Percentiles rank a stretch among this genome's conserved stretches.
Evolutionary conservation across 2,113 vertebrate genomes (phyloP).

Genomic region (Pyxicephalus adspersus): DNA sequence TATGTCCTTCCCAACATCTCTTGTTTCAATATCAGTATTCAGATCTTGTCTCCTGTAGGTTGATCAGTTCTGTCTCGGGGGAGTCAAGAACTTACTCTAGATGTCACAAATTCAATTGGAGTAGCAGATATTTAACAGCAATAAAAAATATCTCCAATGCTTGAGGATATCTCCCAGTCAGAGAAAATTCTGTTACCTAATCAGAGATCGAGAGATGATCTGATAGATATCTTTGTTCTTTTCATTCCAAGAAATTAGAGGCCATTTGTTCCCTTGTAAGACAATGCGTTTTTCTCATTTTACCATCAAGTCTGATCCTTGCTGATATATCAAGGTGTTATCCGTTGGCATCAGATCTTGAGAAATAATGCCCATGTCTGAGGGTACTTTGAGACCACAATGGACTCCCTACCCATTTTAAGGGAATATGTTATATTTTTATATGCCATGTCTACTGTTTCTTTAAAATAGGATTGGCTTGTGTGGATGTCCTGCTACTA

Average conservation of each 20-base stretch:
- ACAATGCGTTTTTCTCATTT: conserved; percentile 19
- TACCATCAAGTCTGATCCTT: background rate
- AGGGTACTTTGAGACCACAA: no score
- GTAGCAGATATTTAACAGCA: conserved; percentile 53
- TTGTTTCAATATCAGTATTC: conserved; percentile 41
- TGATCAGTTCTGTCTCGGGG: conserved; percentile 54
- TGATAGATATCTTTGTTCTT: conserved; percentile 52
- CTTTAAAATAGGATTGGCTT: no score
- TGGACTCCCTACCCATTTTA: no score
- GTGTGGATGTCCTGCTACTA: no score
- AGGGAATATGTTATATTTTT: no score
- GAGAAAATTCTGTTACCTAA: conserved; percentile 52
- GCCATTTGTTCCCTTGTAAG: conserved; percentile 26
- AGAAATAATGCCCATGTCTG: no score
- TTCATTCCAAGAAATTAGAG: conserved; percentile 37
- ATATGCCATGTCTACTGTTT: no score
- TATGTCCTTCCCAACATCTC: conserved; percentile 11
- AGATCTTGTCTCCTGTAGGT: conserved; percentile 41
- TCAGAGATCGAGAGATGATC: conserved; percentile 53
- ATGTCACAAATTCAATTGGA: conserved; percentile 54
- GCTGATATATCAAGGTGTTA: background rate
- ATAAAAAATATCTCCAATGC: conserved; percentile 53
- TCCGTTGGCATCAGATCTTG: no score
- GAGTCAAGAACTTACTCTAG: conserved; percentile 52
- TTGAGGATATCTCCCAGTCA: conserved; percentile 44